Evolutionary conservation across 1,140 invertebrate genomes (phyloP).

Genomic region (Stegodyphus mimosarum): DNA sequence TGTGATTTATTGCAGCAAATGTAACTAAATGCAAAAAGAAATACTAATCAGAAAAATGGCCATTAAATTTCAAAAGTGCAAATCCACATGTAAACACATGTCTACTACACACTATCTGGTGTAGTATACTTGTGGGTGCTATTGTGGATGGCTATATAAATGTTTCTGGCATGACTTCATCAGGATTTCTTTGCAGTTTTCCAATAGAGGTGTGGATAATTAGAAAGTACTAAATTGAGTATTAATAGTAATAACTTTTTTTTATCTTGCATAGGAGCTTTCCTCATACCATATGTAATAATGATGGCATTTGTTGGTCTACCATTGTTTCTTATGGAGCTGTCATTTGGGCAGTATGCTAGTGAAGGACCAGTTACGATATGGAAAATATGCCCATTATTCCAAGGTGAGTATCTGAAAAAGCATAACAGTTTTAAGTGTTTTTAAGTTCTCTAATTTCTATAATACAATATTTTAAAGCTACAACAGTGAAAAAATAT

Average conservation of each 20-base stretch:
- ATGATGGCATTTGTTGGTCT: slow-evolving; percentile 94
- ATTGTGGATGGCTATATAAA: not conserved
- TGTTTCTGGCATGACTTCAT: not conserved
- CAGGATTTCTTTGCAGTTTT: not conserved
- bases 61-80: not conserved
- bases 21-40: too few species aligned
- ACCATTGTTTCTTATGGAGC: slow-evolving; percentile 87
- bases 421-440: not conserved
- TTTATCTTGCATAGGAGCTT: slow-evolving; percentile 79
- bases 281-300: slow-evolving; percentile 94
- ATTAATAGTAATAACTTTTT: slow-evolving; percentile 2
- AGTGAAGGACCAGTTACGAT: slow-evolving; percentile 72
- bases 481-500: too few species aligned
- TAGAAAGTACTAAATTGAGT: not conserved
- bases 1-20: too few species aligned
- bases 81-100: not conserved
- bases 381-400: slow-evolving; percentile 74
- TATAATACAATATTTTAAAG: too few species aligned
- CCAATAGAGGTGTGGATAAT: not conserved
- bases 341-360: slow-evolving; percentile 72
- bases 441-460: too few species aligned
- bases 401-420: slow-evolving; percentile 69
- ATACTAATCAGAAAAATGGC: too few species aligned
- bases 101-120: not conserved
- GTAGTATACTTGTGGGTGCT: not conserved